phyloP scores from a whole-genome alignment of 2,888 invertebrate species.

The Dynastes grantii region DNA sequence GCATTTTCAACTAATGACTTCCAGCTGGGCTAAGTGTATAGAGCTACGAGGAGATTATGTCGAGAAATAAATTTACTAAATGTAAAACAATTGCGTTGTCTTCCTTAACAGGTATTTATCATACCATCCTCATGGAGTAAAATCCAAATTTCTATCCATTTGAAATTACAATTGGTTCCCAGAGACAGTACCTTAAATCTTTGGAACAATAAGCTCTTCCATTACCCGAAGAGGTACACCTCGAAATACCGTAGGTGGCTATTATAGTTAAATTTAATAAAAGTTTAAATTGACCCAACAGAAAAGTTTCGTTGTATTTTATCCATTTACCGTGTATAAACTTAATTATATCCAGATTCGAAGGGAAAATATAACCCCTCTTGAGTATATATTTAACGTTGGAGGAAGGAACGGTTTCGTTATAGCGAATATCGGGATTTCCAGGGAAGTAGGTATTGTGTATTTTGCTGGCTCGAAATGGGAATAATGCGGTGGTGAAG shows the following conservation, averaged over 20 bases:
- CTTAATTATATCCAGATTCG: constrained; percentile 14
- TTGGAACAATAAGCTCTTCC: too few species aligned
- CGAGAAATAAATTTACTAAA: too few species aligned
- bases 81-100: too few species aligned
- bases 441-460: neutral
- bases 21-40: too few species aligned
- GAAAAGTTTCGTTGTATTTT: constrained; percentile 33
- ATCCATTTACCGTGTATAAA: constrained; percentile 20
- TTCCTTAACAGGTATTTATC: too few species aligned
- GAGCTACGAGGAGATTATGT: too few species aligned
- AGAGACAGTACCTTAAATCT: too few species aligned
- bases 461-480: neutral
- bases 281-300: constrained; percentile 8
- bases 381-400: constrained; percentile 5
- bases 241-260: neutral
- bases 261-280: neutral
- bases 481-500: neutral
- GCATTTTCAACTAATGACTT: too few species aligned
- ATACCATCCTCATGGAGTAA: too few species aligned
- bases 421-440: constrained; percentile 11
- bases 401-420: constrained; percentile 4
- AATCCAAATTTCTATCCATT: too few species aligned
- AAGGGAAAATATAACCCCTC: neutral
- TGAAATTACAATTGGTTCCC: too few species aligned
- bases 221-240: neutral